These are phyloP conservation scores for Bergia sp. DNA, from an alignment of 92 coral and sea anemone species.

Conservation along the genomic window DNA sequence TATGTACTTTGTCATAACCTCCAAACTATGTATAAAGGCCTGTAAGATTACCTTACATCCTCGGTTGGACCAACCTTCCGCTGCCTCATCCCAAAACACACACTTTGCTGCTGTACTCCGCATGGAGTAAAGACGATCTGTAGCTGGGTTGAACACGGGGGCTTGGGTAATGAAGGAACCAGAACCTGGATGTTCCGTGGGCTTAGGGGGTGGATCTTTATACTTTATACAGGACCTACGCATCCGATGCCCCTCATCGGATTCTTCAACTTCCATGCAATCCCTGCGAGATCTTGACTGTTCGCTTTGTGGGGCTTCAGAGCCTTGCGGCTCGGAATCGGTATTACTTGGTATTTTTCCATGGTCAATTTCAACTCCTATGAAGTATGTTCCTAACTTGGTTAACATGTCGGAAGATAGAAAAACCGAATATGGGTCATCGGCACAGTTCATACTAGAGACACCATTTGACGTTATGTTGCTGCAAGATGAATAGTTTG, in stretches of 20 bases:
- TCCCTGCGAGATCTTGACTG: conserved; percentile 23
- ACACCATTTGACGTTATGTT: background rate
- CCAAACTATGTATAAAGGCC: no score
- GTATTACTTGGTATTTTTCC: background rate
- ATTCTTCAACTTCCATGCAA: background rate
- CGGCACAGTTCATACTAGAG: background rate
- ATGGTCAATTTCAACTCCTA: conserved; percentile 18
- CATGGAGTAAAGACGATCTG: conserved; percentile 26
- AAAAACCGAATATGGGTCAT: conserved; percentile 16
- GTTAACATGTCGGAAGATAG: conserved; percentile 25
- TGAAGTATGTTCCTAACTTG: conserved; percentile 1
- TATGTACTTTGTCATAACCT: background rate
- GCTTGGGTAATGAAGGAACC: conserved; percentile 19
- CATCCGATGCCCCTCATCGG: background rate
- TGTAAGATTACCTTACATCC: conserved; percentile 18
- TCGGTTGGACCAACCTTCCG: conserved; percentile 24
- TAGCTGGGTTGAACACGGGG: conserved; percentile 19
- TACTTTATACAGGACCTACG: conserved; percentile 34
- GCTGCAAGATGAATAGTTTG: conserved; percentile 27
- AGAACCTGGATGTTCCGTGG: conserved; percentile 2
- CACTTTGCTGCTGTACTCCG: conserved; percentile 34
- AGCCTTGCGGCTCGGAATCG: background rate
- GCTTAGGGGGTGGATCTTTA: conserved; percentile 40
- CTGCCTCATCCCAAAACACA: conserved; percentile 27
- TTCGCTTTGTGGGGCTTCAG: background rate